Conservation (phyloP, 92 coral and sea anemone genomes). For the Paragorgia papillata region DNA sequence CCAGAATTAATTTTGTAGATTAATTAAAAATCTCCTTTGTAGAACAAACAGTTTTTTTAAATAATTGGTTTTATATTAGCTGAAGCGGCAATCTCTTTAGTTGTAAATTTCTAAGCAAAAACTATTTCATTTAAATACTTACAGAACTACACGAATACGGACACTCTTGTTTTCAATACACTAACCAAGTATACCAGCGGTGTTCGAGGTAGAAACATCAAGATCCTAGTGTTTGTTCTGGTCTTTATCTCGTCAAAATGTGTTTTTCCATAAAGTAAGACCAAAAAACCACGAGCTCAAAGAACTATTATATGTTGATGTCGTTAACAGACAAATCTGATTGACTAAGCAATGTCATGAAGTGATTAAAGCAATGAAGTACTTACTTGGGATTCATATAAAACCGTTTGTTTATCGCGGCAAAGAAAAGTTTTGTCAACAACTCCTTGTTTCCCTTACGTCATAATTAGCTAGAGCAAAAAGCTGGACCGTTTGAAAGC, state of each 20-base stretch:
- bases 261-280: not conserved
- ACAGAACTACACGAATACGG: not conserved
- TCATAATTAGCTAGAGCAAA: too few species aligned
- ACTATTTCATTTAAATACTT: not conserved
- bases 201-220: too few species aligned
- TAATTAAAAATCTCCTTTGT: conserved; percentile 4
- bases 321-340: not conserved
- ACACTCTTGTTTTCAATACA: not conserved
- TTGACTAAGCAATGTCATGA: conserved; percentile 2
- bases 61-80: conserved; percentile 18
- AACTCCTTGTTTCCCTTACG: too few species aligned
- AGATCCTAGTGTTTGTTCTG: too few species aligned
- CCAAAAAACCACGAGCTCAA: not conserved
- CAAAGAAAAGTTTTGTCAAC: too few species aligned
- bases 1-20: not conserved
- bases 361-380: not conserved
- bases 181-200: too few species aligned
- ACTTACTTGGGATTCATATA: too few species aligned
- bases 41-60: conserved; percentile 32
- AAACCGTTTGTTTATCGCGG: too few species aligned
- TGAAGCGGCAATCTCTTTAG: conserved; percentile 1
- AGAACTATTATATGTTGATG: conserved; percentile 11
- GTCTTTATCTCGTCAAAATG: too few species aligned
- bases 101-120: not conserved
- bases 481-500: too few species aligned